A percentile compares a stretch with the other conserved stretches of the same genome.
Evolutionary conservation across 1,140 invertebrate genomes (phyloP).

Genomic region (Pseudomyrmex sp.): DNA sequence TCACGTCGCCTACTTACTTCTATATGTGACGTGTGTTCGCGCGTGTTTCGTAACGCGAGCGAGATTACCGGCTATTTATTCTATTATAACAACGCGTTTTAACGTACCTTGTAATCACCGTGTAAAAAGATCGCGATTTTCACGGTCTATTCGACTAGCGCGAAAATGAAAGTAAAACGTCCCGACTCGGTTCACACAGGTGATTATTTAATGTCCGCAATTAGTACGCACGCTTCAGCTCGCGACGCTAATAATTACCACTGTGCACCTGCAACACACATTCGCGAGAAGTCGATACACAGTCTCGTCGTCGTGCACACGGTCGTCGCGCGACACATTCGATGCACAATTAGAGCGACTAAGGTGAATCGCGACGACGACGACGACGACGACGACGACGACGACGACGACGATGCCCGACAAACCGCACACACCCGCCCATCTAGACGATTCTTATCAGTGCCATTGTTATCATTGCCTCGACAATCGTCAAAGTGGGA

Average conservation of each 20-base stretch:
- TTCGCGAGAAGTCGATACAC: background rate
- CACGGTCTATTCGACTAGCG: constrained; percentile 14
- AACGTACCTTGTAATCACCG: constrained; percentile 16
- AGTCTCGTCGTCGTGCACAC: background rate
- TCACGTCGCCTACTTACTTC: background rate
- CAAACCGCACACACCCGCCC: background rate
- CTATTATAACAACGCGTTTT: constrained; percentile 16
- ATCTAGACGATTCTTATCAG: constrained; percentile 45
- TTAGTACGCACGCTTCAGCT: constrained; percentile 32
- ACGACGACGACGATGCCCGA: constrained; percentile 23
- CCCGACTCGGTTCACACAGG: constrained; percentile 17
- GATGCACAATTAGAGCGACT: background rate
- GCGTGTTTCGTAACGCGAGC: constrained; percentile 17
- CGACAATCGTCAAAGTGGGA: constrained; percentile 8
- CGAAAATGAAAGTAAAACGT: constrained; percentile 50
- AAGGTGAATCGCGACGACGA: constrained; percentile 10
- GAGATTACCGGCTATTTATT: constrained; percentile 7
- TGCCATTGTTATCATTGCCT: constrained; percentile 41
- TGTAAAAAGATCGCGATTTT: constrained; percentile 37
- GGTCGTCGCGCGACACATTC: background rate
- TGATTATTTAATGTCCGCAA: constrained; percentile 53
- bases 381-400: background rate
- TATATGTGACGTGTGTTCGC: background rate
- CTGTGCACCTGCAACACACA: constrained; percentile 31
- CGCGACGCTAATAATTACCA: constrained; percentile 12